Evolutionary conservation across 2,113 vertebrate genomes (phyloP), one percentile per base, ranked within the genome.

Genomic region (Dicaeum eximium): DNA sequence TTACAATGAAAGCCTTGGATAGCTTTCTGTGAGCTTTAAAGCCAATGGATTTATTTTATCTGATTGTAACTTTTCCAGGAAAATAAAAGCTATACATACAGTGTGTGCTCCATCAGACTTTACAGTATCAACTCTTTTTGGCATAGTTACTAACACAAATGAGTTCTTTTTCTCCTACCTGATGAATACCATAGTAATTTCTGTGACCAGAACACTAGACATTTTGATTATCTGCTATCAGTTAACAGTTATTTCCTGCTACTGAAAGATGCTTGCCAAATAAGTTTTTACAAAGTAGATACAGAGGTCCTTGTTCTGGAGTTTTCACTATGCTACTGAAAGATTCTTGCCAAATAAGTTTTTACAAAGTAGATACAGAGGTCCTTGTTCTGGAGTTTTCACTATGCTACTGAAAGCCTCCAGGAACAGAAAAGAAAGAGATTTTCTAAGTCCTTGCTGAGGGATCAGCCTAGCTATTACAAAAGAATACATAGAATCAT

Each of bases 1-100:
- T 97, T 97, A 95, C 84, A 94, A 25, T 64, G 69, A 78, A 85
- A 92, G 75, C 57, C 90, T 95, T 96, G 94, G 93, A 95, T 60
- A 66, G 57, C 22, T 95, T 88, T 80, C 88, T 80, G 21, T 67
- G 58, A 75, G 84, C 72, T 96, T 94, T 93, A 92, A 92, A 95
- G 88, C 64, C 93, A 97, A 77, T 82, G 94, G 91, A 77, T 92
- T 71, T 92, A 75, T 82, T 97, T 96, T 97, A 97, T 97, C 97
- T 97, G 96, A 97, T 96, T 95, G 97, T 97, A 94, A 84, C 47
- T 53, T 92, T 81, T 97, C 96, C 97, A 97, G 93, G 80, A 95
- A 97, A 96, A 95, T 79, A 86, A 92, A 97, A 89, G 23, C 90
- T 80, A 62, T 77, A 88, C 60, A 88, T 93, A 81, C 35, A 90